Percentiles rank a stretch among this genome's conserved stretches.
Conservation (phyloP, 2,113 vertebrate genomes). For the Psittacula cyanocephala region DNA sequence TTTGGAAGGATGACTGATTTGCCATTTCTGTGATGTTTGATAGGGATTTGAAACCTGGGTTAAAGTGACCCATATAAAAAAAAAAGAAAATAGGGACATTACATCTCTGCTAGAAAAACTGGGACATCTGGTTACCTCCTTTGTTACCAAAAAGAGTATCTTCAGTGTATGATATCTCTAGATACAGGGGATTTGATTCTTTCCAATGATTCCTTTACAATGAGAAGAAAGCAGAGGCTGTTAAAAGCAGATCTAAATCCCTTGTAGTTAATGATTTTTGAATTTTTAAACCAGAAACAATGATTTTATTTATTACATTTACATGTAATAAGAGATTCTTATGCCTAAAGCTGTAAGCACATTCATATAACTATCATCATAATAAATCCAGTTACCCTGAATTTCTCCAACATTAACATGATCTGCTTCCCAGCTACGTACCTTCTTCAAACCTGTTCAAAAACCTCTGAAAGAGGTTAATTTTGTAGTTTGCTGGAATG, state of each 20-base stretch:
- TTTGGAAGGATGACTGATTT: not conserved
- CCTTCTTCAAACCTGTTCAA: not conserved
- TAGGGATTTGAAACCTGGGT: not conserved
- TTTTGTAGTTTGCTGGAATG: not conserved
- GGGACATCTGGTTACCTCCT: not conserved
- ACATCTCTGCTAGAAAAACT: constrained; percentile 22
- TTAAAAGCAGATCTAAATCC: not conserved
- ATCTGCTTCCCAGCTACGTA: not conserved
- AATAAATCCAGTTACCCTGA: not conserved
- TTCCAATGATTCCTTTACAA: not conserved
- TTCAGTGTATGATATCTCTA: not conserved
- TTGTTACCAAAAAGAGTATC: not conserved
- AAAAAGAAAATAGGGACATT: not conserved
- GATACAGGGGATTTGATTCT: not conserved
- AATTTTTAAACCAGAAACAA: not conserved
- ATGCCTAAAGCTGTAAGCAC: not conserved
- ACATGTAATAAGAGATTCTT: not conserved
- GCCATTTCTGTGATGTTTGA: not conserved
- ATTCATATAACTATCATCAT: not conserved
- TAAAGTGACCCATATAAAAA: constrained; percentile 16
- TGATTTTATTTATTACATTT: not conserved
- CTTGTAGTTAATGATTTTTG: not conserved
- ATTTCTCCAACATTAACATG: not conserved
- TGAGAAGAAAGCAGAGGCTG: not conserved
- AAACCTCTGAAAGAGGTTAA: not conserved